Evolutionary conservation across 2,113 vertebrate species (phyloP), one percentile per base, ranked within the genome.

Genomic region (Salvelinus alpinus): DNA sequence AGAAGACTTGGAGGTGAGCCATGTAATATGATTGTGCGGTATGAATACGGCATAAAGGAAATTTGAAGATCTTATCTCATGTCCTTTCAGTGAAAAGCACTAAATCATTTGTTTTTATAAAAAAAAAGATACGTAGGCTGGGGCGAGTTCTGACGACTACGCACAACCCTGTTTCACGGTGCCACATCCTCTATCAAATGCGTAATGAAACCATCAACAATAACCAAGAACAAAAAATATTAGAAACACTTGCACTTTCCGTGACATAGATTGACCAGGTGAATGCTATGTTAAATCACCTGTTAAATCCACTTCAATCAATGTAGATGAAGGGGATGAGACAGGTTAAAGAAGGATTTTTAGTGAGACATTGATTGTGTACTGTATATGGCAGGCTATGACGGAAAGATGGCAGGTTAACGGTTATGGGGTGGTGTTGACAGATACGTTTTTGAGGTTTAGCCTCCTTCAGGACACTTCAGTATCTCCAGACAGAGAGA

Each of bases 31-130:
- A 70, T 70, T 8, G 14, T 16, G 27, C 3, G 18, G 29, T 8
- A 68, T 18, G 18, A n/a, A 68, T 11, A 34, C 8, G 1, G 16
- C 70, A 54, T 48, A 29, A 71, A 54, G 70, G 70, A 51, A 71
- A 71, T 71, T 70, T 22, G 20, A 70, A 47, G 34, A 70, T 31
- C 66, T n/a, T 38, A 68, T 68, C 66, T 6, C 18, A 8, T 11
- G 31, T 47, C 68, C 38, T 48, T 47, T 70, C 22, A 48, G 12
- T 47, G 13, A 16, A 7, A 27, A 14, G 12, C 69, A 27, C 14
- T 51, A 38, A 51, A 25, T 71, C 11, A 38, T 31, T 47, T 7
- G 27, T 18, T 44, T 38, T 69, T 7, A 31, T 1, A 14, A 44
- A 6, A 38, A 20, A 22, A 4, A 20, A 24, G 11, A 44, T 70